These are phyloP conservation scores for Malurus alboscapulatus DNA, from an alignment of 2,113 vertebrate species.

Conservation along the genomic window DNA sequence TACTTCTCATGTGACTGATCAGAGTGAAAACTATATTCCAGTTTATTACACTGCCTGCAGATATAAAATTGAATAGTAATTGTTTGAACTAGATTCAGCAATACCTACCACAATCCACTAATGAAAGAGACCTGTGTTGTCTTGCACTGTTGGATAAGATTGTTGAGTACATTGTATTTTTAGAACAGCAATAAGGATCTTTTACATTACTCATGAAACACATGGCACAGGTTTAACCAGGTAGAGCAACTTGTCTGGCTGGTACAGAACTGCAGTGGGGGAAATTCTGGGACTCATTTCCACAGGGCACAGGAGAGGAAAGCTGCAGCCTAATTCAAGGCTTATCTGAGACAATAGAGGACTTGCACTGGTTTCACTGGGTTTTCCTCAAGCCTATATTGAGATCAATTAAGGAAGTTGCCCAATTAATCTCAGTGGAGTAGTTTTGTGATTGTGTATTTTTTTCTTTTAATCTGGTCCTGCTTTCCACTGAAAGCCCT, in stretches of 20 bases:
- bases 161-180: constrained; percentile 67
- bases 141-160: constrained; percentile 81
- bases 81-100: constrained; percentile 82
- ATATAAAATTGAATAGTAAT: constrained; percentile 77
- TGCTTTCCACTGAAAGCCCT: background rate
- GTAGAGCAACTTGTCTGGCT: background rate
- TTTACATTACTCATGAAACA: background rate
- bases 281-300: background rate
- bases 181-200: constrained; percentile 22
- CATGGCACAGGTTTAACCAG: background rate
- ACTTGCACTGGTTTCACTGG: background rate
- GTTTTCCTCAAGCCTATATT: background rate
- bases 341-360: background rate
- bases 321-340: background rate
- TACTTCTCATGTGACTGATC: constrained; percentile 62
- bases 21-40: constrained; percentile 76
- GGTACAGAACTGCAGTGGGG: background rate
- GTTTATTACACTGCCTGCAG: constrained; percentile 73
- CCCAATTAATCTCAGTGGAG: background rate
- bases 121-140: constrained; percentile 79
- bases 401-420: background rate
- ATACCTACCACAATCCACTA: constrained; percentile 77
- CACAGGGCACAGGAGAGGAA: background rate
- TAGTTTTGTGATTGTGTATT: background rate
- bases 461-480: background rate